Conservation (phyloP, 2,888 invertebrate genomes). For the Rhamnusium bicolor region DNA sequence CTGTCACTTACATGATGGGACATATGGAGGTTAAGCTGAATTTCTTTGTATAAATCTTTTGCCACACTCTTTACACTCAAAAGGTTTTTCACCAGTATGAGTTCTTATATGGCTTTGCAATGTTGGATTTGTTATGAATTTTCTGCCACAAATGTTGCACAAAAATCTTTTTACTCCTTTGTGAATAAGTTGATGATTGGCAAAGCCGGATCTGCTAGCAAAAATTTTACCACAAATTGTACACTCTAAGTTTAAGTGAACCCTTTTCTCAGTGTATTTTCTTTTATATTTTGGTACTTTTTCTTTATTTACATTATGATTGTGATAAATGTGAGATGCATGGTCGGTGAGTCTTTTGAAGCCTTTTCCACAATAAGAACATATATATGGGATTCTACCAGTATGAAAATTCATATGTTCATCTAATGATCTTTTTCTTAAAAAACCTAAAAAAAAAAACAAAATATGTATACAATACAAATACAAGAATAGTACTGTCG, state of each 20-base stretch:
- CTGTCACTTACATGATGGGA: constrained; percentile 13
- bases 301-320: constrained; percentile 20
- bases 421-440: constrained; percentile 44
- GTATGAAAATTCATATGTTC: constrained; percentile 54
- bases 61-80: constrained; percentile 49
- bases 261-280: constrained; percentile 53
- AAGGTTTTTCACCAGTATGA: constrained; percentile 55
- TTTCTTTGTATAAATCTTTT: constrained; percentile 45
- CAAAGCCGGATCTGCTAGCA: constrained; percentile 53
- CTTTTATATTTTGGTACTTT: constrained; percentile 46
- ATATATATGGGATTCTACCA: constrained; percentile 52
- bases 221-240: constrained; percentile 52
- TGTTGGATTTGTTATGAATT: constrained; percentile 52
- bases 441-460: constrained; percentile 17
- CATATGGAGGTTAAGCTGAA: constrained; percentile 25
- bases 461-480: no score
- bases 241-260: constrained; percentile 51
- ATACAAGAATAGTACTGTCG: neutral
- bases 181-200: constrained; percentile 53
- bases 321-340: constrained; percentile 48
- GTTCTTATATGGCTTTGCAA: constrained; percentile 53
- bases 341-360: constrained; percentile 49
- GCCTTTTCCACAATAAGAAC: constrained; percentile 50
- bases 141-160: constrained; percentile 53
- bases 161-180: constrained; percentile 53